A percentile compares a stretch with the other conserved stretches of the same genome.
Conservation (phyloP, 2,888 invertebrate species). For the Strigamia crassipes region DNA sequence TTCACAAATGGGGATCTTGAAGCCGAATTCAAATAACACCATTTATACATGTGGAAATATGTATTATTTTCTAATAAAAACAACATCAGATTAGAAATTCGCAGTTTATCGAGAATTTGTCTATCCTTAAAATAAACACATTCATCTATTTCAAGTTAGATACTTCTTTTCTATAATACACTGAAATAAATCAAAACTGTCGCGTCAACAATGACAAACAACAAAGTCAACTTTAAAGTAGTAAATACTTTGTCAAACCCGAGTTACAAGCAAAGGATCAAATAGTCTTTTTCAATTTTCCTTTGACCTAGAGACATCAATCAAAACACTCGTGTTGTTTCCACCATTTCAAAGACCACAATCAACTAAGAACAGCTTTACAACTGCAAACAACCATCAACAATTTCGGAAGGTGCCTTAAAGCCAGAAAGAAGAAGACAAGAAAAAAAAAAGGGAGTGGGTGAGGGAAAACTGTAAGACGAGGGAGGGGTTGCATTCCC, state of each 20-base stretch:
- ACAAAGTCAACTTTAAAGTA: not conserved
- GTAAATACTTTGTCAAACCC: not conserved
- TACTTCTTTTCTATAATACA: too few relatives aligned
- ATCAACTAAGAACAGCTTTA: not conserved
- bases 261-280: not conserved
- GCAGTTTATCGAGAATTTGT: too few relatives aligned
- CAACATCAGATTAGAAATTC: too few relatives aligned
- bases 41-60: too few relatives aligned
- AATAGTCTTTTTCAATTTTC: not conserved
- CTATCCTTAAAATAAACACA: too few relatives aligned
- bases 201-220: not conserved
- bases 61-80: too few relatives aligned
- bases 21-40: too few relatives aligned
- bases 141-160: too few relatives aligned
- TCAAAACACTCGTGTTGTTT: not conserved
- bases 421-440: not conserved
- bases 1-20: too few relatives aligned
- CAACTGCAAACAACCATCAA: not conserved
- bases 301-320: not conserved
- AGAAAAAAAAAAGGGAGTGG: not conserved
- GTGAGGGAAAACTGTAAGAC: not conserved
- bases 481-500: not conserved
- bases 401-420: conserved; percentile 9
- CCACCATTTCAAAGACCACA: not conserved
- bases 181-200: not conserved